phyloP scores from a whole-genome alignment of 2,113 vertebrate genomes.

The Trematomus loennbergii region DNA sequence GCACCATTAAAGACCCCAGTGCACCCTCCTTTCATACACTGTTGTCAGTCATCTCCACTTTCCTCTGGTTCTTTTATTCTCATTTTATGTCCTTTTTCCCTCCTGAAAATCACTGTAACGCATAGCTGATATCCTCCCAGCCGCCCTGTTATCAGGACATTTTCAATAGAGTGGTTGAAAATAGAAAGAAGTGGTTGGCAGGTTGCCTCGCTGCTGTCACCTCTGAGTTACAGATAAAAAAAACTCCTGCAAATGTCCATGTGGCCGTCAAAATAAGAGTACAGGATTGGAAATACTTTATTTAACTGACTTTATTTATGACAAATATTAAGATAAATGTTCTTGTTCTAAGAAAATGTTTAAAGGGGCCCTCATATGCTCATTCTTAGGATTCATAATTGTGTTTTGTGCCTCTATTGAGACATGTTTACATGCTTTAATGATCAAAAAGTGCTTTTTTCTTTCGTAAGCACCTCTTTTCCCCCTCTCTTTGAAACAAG shows the following conservation, averaged over 20 bases:
- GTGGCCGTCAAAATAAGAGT: constrained; percentile 11
- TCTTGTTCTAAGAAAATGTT: constrained; percentile 12
- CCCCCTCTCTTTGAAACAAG: too few relatives aligned
- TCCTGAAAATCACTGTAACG: constrained; percentile 55
- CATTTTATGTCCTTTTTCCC: constrained; percentile 50
- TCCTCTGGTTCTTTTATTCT: constrained; percentile 52
- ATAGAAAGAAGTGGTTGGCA: constrained; percentile 53
- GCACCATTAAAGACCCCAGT: constrained; percentile 34
- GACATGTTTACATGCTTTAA: too few relatives aligned
- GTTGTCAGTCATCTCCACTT: constrained; percentile 61
- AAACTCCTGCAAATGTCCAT: constrained; percentile 3
- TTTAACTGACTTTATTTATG: constrained; percentile 27
- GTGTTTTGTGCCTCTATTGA: too few relatives aligned
- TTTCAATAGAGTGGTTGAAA: constrained; percentile 56
- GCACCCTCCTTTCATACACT: constrained; percentile 43
- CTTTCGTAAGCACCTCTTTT: too few relatives aligned
- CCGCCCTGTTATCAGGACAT: constrained; percentile 51
- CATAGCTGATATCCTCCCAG: constrained; percentile 55
- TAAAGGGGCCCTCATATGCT: background rate
- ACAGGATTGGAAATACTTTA: constrained; percentile 12
- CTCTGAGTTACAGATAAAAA: constrained; percentile 54
- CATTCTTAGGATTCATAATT: too few relatives aligned
- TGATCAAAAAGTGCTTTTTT: too few relatives aligned
- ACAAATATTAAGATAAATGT: constrained; percentile 1
- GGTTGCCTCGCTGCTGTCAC: constrained; percentile 47